Base-by-base conservation (phyloP, 2,888 invertebrate genomes). In the Nephrotoma flavescens region DNA sequence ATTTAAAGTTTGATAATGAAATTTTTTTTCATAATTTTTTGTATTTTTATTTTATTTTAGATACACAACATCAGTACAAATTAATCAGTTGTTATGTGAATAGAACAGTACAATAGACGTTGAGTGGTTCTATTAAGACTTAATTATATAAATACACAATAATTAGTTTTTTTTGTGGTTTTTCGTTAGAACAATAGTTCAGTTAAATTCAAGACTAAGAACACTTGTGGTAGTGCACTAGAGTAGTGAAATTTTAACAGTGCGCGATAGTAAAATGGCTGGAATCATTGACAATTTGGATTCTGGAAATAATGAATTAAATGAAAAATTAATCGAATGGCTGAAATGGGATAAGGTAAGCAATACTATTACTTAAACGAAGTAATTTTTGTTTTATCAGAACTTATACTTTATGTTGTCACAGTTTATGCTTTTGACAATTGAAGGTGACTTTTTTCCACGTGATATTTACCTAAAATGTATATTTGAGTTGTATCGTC, bases 321-420 rank as follows among this genome's bases (percentile, higher is more conserved):
- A 96, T 90, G 90, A 91, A 12, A 95, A 95, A 90, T 94, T 97
- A 12, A 91, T 93, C 15, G 94, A 94, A 89, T 97, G 96, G 96
- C 90, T 96, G 4, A 90, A 92, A 88, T 95, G 95, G 94, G 97
- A 97, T 90, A 94, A 94, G 93, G 95, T 95, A 92, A 89, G 89
- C 19, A 19, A 19, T n/a, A 87, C 87, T 86, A 87, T 52, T 9
- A 44, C 41, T 31, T 2, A 31, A 31, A 2, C 31, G 31, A 31
- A 31, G 44, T 52, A 7, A 15, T 52, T 15, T 52, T 15, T 52
- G n/a, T 2, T 44, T 44, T 1, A 44, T 41, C 15, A 41, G 41
- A n/a, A 7, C 2, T 41, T 85, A 12, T 52, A 1, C 52, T 57
- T 83, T 7, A 86, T 83, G n/a, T 85, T 83, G 57, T 87, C 12